Conservation (phyloP, 2,888 invertebrate genomes). For the Nymphalis polychloros region DNA sequence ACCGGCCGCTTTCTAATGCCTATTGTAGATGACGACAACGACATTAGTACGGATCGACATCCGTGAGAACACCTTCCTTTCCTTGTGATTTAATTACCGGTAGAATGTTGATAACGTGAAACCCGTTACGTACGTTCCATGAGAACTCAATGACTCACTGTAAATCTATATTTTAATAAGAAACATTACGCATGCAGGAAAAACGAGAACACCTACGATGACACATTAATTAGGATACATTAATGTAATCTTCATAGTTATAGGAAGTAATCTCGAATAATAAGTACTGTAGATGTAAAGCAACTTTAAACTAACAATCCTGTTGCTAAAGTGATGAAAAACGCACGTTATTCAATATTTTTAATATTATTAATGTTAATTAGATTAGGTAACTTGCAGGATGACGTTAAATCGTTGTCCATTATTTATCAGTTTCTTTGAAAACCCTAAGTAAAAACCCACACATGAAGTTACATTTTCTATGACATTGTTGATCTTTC, state of each 20-base stretch:
- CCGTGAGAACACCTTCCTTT: conserved; percentile 66
- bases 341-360: conserved; percentile 25
- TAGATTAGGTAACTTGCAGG: conserved; percentile 28
- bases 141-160: conserved; percentile 27
- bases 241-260: background rate
- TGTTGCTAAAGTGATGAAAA: conserved; percentile 22
- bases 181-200: conserved; percentile 26
- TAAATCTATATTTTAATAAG: conserved; percentile 18
- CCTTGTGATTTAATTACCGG: conserved; percentile 52
- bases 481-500: background rate
- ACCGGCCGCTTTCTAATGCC: conserved; percentile 76
- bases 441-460: background rate
- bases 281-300: background rate
- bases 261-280: background rate
- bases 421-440: conserved; percentile 5
- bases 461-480: background rate
- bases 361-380: conserved; percentile 28
- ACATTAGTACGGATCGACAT: conserved; percentile 64
- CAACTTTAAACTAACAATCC: conserved; percentile 14
- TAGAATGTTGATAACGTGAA: conserved; percentile 35
- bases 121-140: conserved; percentile 33
- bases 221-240: conserved; percentile 21
- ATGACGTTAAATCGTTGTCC: background rate
- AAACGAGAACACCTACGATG: conserved; percentile 28
- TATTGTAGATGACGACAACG: conserved; percentile 70